Evolutionary conservation across 2,888 invertebrate species (phyloP), one percentile per base, ranked within the genome.

Genomic region (Pocota personata): DNA sequence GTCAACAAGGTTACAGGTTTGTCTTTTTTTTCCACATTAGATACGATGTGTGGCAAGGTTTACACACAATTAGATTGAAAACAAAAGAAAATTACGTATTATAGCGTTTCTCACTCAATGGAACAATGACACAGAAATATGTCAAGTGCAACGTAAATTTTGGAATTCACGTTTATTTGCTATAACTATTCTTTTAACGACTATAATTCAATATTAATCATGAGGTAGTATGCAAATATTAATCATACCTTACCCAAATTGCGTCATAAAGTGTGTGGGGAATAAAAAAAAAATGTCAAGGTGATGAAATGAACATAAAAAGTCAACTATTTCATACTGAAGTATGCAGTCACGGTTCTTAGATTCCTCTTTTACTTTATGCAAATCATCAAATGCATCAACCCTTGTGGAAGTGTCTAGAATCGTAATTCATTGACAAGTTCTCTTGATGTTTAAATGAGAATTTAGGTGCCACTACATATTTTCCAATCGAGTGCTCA

Each of bases 1-100:
- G 55, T 55, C 55, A 55, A 30, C 55, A 55, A 55, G 55, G 55
- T 55, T 55, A 55, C 48, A 40, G 14, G 40, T 14, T 14, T 40
- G 40, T 14, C 14, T 40, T 40, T 40, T 40, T 14, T 40, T 8
- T 32, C 32, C 8, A 32, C 32, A 32, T 37, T 37, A 37, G 37
- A 2, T 12, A 40, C 4, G 5, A 40, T 40, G 14, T 14, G 14
- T 14, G 40, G 14, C n/a, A 40, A 14, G 40, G 40, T 40, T n/a
- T n/a, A 40, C 14, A 40, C 14, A 40, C 14, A 40, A 40, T 40
- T 40, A 40, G 40, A 14, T 14, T 40, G 14, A n/a, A 40, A 37
- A 37, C 37, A n/a, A 40, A 6, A 14, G n/a, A n/a, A 35, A 12
- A 35, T 35, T 35, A 35, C 12, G 12, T 3, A 37, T n/a, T 37